phyloP scores from a whole-genome alignment of 2,113 vertebrate species.

The Poeciliopsis turrubarensis region DNA sequence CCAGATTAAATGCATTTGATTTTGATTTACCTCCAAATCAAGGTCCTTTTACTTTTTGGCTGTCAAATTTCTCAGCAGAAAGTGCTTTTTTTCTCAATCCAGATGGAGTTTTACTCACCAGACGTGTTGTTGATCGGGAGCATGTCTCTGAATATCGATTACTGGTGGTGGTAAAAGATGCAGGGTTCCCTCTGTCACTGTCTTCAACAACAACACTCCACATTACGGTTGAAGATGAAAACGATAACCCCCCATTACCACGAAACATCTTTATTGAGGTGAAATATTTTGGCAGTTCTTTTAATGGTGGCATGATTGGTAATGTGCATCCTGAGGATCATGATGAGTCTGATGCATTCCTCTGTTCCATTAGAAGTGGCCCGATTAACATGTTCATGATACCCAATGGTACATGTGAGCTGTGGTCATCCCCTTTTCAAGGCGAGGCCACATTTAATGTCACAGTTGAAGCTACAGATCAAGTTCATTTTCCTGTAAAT shows the following conservation, averaged over 20 bases:
- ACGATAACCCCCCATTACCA: conserved; percentile 74
- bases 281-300: conserved; percentile 81
- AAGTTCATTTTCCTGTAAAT: conserved; percentile 75
- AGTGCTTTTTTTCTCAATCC: conserved; percentile 70
- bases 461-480: conserved; percentile 76
- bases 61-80: conserved; percentile 55
- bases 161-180: conserved; percentile 71
- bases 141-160: conserved; percentile 52
- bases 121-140: conserved; percentile 72
- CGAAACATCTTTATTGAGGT: conserved; percentile 79
- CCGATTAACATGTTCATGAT: conserved; percentile 74
- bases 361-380: conserved; percentile 74
- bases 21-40: conserved; percentile 77
- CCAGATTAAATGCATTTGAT: conserved; percentile 71
- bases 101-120: conserved; percentile 77
- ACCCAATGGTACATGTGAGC: conserved; percentile 74
- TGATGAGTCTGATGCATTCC: conserved; percentile 75
- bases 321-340: conserved; percentile 76
- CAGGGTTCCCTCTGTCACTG: conserved; percentile 69
- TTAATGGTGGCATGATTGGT: conserved; percentile 79
- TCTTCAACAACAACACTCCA: conserved; percentile 74
- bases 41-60: conserved; percentile 78
- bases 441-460: conserved; percentile 79
- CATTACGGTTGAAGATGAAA: conserved; percentile 77
- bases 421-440: conserved; percentile 77